Base-by-base conservation (phyloP, 2,888 invertebrate genomes). In the Panorpa germanica region DNA sequence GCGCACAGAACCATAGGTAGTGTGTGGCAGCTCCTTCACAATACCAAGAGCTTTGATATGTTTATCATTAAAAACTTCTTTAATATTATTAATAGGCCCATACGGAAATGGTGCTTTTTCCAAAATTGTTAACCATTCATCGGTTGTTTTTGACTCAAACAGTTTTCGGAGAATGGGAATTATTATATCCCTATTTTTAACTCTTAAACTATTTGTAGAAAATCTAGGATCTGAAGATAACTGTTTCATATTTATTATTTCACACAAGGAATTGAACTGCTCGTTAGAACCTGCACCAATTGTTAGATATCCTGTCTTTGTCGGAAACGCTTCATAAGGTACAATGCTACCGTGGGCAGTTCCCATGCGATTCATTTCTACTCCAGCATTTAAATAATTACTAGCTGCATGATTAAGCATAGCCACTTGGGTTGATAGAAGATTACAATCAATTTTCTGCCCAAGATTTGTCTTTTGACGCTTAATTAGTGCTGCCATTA, bases 291-390 rank as follows among this genome's bases (percentile, higher is more conserved):
- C 91, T 3, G 82, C 68, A 1, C 91, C 91, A 4, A 93, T 60
- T 0, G 93, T 82, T 31, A 91, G 63, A 44, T 76, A 76, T 1
- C 81, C 80, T 48, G 88, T 77, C 45, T 63, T 65, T 0, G 88
- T 83, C 44, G 66, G 61, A 45, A 93, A 95, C 3, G 81, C 70
- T 60, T 93, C 76, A 47, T 96, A 95, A 0, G 95, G 95, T 0
- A 95, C 95, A 35, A 96, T 75, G 47, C 83, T 90, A 35, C 75
- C 80, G 50, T 96, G 95, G 1, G 82, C 82, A 0, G 91, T 91
- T n/a, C 95, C 95, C 70, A 77, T 78, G 29, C 83, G 62, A 34
- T 63, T 57, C 0, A 77, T 78, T 43, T 85, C 82, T 14, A 63
- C 61, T 0, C 74, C 76, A 26, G 73, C 75, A 50, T 95, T 96